phyloP scores from a whole-genome alignment of 2,113 vertebrate genomes.

The Clarias macrocephalus region DNA sequence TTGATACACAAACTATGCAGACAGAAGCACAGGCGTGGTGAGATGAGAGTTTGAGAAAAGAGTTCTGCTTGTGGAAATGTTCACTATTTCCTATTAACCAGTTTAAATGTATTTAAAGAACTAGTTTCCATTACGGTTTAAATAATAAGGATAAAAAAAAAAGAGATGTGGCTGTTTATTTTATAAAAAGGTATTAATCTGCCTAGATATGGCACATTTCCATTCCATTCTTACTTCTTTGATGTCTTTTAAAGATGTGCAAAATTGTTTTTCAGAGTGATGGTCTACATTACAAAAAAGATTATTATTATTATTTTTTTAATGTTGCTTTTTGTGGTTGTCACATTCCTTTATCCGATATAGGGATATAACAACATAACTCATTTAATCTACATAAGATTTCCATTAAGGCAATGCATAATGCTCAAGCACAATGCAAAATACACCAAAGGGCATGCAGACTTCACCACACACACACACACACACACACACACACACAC shows the following conservation, averaged over 20 bases:
- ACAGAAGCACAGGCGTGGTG: background rate
- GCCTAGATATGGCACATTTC: background rate
- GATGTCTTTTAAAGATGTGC: background rate
- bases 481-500: background rate
- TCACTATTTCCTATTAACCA: background rate
- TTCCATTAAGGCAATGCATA: background rate
- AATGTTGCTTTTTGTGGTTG: background rate
- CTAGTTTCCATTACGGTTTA: background rate
- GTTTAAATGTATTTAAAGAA: background rate
- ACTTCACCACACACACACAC: background rate
- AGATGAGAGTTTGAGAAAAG: background rate
- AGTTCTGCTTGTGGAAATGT: background rate
- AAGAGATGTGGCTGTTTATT: background rate
- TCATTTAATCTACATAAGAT: background rate
- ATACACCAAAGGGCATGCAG: slow-evolving; percentile 3
- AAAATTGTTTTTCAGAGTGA: background rate
- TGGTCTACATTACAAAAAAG: background rate
- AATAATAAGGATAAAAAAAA: background rate
- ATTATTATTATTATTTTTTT: too few relatives aligned
- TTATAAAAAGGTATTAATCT: background rate
- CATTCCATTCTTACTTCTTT: background rate
- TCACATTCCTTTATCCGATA: background rate
- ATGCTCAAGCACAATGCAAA: background rate
- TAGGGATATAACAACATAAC: background rate
- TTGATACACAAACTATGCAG: slow-evolving; percentile 64